phyloP scores from a whole-genome alignment of 1,140 invertebrate species.

The Elymnias hypermnestra region DNA sequence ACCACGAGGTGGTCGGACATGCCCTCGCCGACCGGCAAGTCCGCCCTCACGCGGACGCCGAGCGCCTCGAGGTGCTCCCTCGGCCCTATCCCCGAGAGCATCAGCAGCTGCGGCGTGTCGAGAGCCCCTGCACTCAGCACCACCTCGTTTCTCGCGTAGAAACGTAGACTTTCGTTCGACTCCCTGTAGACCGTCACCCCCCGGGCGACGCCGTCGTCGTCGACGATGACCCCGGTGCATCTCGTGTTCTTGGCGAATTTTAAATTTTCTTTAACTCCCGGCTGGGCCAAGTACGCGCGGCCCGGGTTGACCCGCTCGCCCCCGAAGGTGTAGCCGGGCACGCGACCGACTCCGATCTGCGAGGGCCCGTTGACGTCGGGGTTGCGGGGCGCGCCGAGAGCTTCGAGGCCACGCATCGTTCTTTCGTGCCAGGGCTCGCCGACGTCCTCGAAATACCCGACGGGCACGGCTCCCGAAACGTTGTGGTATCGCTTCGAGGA shows the following conservation, averaged over 20 bases:
- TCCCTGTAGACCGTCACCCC: conserved; percentile 74
- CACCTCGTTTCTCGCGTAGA: conserved; percentile 80
- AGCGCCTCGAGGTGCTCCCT: conserved; percentile 75
- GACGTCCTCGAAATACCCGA: conserved; percentile 77
- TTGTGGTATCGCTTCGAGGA: conserved; percentile 71
- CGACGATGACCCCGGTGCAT: conserved; percentile 84
- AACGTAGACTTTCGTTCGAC: conserved; percentile 25
- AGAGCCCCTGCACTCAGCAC: conserved; percentile 83
- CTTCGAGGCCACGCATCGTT: conserved; percentile 73
- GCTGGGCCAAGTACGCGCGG: conserved; percentile 30
- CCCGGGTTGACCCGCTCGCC: conserved; percentile 41
- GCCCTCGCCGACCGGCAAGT: conserved; percentile 83
- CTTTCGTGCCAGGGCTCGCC: conserved; percentile 70
- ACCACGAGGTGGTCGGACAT: conserved; percentile 83
- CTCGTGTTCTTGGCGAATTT: conserved; percentile 81
- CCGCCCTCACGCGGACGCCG: conserved; percentile 76
- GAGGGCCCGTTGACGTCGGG: conserved; percentile 75
- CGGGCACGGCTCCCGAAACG: conserved; percentile 75
- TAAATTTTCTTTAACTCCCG: conserved; percentile 79
- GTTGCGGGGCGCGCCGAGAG: conserved; percentile 46
- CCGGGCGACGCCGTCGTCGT: conserved; percentile 80
- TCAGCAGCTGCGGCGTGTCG: conserved; percentile 83
- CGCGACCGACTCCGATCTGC: conserved; percentile 73
- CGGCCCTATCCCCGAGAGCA: conserved; percentile 86
- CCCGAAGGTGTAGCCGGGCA: conserved; percentile 34